Conservation (phyloP, 2,888 invertebrate species). For the Thereva nobilitata region DNA sequence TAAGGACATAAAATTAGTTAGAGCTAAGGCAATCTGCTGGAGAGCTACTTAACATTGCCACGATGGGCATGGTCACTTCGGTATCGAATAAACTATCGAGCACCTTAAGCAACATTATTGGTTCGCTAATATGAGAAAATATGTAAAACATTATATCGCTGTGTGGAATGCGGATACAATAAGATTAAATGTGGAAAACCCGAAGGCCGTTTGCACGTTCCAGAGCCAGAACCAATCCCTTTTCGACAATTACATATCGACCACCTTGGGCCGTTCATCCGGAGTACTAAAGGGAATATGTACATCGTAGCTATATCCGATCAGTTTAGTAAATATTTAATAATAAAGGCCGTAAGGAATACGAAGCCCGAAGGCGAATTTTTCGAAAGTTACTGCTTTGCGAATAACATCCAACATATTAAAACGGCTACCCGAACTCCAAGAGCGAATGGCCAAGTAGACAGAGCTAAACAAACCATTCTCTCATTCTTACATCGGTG, state of each 20-base stretch:
- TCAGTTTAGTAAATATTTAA: slow-evolving; percentile 22
- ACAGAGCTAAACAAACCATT: slow-evolving; percentile 7
- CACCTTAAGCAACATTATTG: neutral
- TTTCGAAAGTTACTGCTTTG: slow-evolving; percentile 3
- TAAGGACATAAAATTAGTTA: neutral
- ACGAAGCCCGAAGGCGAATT: neutral
- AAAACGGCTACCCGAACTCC: slow-evolving; percentile 5
- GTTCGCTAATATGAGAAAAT: slow-evolving; percentile 15
- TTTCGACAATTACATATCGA: slow-evolving; percentile 17
- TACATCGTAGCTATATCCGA: slow-evolving; percentile 7
- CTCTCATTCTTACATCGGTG: neutral
- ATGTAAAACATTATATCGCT: slow-evolving; percentile 6
- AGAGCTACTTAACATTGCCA: slow-evolving; percentile 2
- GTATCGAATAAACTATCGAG: slow-evolving; percentile 8
- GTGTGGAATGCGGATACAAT: slow-evolving; percentile 13
- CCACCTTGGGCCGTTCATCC: no score
- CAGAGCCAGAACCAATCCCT: slow-evolving; percentile 2
- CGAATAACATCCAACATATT: no score
- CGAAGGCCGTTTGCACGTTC: slow-evolving; percentile 4
- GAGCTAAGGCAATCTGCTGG: neutral
- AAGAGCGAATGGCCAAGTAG: slow-evolving; percentile 9
- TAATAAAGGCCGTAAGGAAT: slow-evolving; percentile 32
- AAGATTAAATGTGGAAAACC: slow-evolving; percentile 4
- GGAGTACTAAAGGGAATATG: slow-evolving; percentile 7
- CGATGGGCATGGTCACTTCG: neutral